A percentile compares a stretch with the other conserved stretches of the same genome.
These are phyloP conservation scores for Tenualosa thibaudeaui DNA, from an alignment of 2,797 vertebrate species.

Conservation along the genomic window DNA sequence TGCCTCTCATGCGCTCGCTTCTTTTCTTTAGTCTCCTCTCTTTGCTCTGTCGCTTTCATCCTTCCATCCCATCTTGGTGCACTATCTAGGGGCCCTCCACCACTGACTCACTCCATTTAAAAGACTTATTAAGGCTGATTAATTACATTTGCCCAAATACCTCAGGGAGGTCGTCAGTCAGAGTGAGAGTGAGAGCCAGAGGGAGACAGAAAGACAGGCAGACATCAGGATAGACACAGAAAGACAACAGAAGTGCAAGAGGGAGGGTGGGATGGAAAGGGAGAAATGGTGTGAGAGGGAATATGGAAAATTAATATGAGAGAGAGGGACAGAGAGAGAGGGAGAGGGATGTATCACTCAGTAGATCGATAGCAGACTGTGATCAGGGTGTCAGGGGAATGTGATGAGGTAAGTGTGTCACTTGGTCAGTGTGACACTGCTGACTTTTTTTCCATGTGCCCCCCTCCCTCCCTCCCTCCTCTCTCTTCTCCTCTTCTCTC, in stretches of 20 bases:
- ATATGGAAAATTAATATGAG: constrained; percentile 9
- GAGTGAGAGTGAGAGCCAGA: not conserved
- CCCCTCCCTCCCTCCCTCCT: constrained; percentile 35
- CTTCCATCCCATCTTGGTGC: constrained; percentile 28
- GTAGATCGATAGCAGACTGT: constrained; percentile 58
- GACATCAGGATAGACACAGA: not conserved
- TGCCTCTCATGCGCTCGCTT: constrained; percentile 46
- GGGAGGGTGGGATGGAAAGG: not conserved
- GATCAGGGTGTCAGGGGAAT: constrained; percentile 43
- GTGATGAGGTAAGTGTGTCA: constrained; percentile 66
- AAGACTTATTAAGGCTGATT: constrained; percentile 36
- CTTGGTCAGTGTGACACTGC: constrained; percentile 66
- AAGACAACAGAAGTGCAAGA: not conserved
- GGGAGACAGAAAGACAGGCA: not conserved
- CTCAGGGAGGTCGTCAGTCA: constrained; percentile 23
- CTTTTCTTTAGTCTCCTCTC: constrained; percentile 29
- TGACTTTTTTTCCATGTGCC: constrained; percentile 50
- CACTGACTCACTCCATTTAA: constrained; percentile 5
- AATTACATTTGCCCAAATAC: constrained; percentile 41
- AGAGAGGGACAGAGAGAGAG: constrained; percentile 27
- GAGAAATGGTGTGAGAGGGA: constrained; percentile 29
- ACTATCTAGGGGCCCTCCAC: constrained; percentile 31
- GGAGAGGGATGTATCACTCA: constrained; percentile 38
- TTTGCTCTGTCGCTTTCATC: constrained; percentile 55
- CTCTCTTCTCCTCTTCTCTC: not conserved